Conservation (phyloP, 2,797 vertebrate species). For the Podarcis lilfordi region DNA sequence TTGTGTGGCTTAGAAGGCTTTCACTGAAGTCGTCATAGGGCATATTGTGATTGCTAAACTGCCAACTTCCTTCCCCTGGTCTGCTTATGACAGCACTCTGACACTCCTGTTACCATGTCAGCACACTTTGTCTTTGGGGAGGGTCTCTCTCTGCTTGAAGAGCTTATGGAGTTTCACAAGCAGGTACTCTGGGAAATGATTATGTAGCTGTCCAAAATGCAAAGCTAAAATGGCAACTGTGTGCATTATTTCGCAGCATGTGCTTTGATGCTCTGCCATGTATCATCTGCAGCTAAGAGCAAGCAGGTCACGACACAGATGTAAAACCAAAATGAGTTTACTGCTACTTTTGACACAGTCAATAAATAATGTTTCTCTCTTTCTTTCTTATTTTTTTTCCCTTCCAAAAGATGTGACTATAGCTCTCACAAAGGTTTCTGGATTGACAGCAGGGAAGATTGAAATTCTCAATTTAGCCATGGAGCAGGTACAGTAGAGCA, state of each 20-base stretch:
- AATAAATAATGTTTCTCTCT: slow-evolving; percentile 9
- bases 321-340: slow-evolving; percentile 26
- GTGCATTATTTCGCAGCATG: slow-evolving; percentile 28
- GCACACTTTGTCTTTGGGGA: neutral
- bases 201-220: neutral
- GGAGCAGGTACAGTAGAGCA: slow-evolving; percentile 16
- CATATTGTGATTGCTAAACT: neutral
- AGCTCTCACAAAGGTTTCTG: slow-evolving; percentile 41
- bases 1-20: neutral
- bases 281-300: slow-evolving; percentile 13
- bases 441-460: slow-evolving; percentile 57
- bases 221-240: slow-evolving; percentile 42
- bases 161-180: slow-evolving; percentile 14
- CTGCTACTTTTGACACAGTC: slow-evolving; percentile 8
- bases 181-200: slow-evolving; percentile 24
- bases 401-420: neutral
- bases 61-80: neutral
- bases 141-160: neutral
- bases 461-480: slow-evolving; percentile 59
- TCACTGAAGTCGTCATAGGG: neutral
- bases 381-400: neutral
- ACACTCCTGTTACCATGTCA: neutral
- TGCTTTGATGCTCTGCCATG: slow-evolving; percentile 14
- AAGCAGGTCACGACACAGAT: slow-evolving; percentile 33
- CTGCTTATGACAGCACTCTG: neutral